Evolutionary conservation across 2,888 invertebrate genomes (phyloP).

Genomic region (Bugula neritina): DNA sequence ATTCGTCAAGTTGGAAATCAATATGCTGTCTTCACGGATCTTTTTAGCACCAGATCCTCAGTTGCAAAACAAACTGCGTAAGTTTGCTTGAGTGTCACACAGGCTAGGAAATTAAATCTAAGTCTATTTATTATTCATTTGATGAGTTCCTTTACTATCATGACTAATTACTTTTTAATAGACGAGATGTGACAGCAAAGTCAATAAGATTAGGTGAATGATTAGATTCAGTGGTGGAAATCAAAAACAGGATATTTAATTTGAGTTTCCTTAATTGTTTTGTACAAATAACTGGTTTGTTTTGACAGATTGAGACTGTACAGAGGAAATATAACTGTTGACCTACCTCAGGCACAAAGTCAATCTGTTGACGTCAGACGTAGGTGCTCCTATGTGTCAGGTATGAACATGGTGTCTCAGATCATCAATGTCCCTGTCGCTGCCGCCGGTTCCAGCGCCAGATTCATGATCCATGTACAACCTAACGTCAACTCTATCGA

Average conservation of each 20-base stretch:
- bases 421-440: constrained; percentile 1
- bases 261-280: too few species aligned
- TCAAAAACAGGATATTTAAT: too few species aligned
- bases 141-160: too few species aligned
- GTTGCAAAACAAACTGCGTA: not conserved
- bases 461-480: not conserved
- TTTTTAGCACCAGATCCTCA: not conserved
- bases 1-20: not conserved
- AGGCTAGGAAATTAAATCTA: too few species aligned
- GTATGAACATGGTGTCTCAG: not conserved
- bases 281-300: not conserved
- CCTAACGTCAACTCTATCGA: not conserved
- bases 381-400: not conserved
- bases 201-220: too few species aligned
- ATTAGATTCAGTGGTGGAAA: too few species aligned
- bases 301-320: not conserved
- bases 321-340: not conserved
- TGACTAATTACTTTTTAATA: too few species aligned
- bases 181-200: too few species aligned
- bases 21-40: constrained; percentile 21
- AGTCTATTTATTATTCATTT: too few species aligned
- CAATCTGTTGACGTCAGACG: not conserved
- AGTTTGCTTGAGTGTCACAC: too few species aligned
- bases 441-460: not conserved
- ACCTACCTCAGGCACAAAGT: constrained; percentile 5